Evolutionary conservation across 2,113 vertebrate species (phyloP).

Genomic region (Lophochroa leadbeateri): DNA sequence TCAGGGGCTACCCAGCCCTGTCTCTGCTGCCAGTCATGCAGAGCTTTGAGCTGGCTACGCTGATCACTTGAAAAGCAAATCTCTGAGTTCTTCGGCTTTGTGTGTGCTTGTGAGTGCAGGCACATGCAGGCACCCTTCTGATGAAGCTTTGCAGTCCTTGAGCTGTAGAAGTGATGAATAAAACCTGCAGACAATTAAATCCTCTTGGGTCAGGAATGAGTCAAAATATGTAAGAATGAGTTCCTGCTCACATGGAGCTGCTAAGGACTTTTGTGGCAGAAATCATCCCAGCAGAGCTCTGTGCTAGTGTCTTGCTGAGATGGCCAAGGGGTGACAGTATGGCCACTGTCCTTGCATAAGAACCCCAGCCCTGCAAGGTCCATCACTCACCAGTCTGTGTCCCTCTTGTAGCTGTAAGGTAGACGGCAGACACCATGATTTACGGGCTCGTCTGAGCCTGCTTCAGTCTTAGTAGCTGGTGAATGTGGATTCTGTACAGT

Average conservation of each 20-base stretch:
- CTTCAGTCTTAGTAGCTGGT: neutral
- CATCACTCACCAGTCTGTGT: neutral
- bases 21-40: neutral
- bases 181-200: neutral
- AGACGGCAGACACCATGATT: neutral
- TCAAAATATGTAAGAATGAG: neutral
- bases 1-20: neutral
- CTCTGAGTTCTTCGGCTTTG: neutral
- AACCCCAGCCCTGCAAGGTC: neutral
- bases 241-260: neutral
- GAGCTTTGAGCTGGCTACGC: neutral
- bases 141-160: neutral
- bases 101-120: neutral
- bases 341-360: fast-evolving
- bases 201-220: neutral
- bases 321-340: neutral
- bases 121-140: neutral
- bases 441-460: neutral
- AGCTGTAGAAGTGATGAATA: neutral
- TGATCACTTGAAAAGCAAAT: neutral
- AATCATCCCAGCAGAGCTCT: neutral
- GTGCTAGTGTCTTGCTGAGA: neutral
- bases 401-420: neutral
- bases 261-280: neutral
- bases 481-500: neutral